Conservation (phyloP, 2,113 vertebrate genomes). For the Morphnarchus princeps region DNA sequence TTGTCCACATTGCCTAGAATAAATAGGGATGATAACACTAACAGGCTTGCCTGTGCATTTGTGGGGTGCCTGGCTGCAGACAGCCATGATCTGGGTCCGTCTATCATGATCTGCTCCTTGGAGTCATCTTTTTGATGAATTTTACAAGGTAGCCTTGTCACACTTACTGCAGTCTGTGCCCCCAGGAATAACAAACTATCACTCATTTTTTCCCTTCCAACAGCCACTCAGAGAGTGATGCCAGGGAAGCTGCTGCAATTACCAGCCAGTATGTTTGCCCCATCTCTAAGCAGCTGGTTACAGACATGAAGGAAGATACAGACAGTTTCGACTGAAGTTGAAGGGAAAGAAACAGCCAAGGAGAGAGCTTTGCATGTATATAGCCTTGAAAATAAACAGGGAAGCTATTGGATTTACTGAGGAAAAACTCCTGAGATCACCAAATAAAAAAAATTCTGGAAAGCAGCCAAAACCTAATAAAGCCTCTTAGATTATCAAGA, state of each 20-base stretch:
- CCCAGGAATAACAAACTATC: background rate
- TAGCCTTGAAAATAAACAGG: background rate
- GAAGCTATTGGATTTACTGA: background rate
- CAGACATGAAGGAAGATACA: background rate
- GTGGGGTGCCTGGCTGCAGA: background rate
- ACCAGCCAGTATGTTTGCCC: constrained; percentile 24
- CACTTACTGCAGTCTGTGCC: background rate
- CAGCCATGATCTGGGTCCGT: background rate
- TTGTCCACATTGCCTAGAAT: background rate
- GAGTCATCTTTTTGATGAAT: background rate
- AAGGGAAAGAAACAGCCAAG: background rate
- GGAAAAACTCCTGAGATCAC: background rate
- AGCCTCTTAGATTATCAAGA: background rate
- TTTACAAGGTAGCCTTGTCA: background rate
- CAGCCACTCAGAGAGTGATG: constrained; percentile 24
- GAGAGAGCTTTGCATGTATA: background rate
- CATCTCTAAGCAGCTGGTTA: background rate
- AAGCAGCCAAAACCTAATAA: background rate
- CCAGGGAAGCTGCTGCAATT: constrained; percentile 31
- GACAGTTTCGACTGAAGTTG: background rate
- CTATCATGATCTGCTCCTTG: background rate
- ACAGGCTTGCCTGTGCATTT: background rate
- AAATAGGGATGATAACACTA: background rate
- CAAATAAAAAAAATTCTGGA: background rate
- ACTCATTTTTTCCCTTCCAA: background rate